A percentile compares a stretch with the other conserved stretches of the same genome.
phyloP scores from a whole-genome alignment of 2,888 invertebrate genomes.

The Allolobophora icterica region DNA sequence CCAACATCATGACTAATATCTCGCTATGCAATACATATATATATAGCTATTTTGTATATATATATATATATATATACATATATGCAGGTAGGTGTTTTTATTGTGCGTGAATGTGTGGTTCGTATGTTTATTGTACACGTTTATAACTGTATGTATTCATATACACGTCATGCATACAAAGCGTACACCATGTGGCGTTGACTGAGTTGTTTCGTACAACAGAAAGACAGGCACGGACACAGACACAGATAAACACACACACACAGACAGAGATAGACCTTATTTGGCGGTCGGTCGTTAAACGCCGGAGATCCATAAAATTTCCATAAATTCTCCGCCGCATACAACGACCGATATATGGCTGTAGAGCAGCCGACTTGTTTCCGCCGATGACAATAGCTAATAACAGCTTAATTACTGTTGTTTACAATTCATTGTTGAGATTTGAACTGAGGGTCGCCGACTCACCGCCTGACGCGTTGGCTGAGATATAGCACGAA shows the following conservation, averaged over 20 bases:
- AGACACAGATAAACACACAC: not conserved
- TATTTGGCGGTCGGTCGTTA: not conserved
- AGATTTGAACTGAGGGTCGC: not conserved
- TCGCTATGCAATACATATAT: not conserved
- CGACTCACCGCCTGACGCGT: not conserved
- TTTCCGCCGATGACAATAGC: not conserved
- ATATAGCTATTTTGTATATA: not conserved
- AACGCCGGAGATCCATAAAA: not conserved
- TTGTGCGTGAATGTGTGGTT: not conserved
- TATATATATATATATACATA: no score
- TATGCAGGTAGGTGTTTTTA: no score
- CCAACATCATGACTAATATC: no score
- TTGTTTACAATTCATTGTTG: not conserved
- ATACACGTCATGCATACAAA: no score
- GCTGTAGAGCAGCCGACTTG: not conserved
- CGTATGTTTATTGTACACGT: not conserved
- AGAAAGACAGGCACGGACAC: not conserved
- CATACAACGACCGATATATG: not conserved
- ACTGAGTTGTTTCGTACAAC: not conserved
- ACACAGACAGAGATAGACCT: not conserved
- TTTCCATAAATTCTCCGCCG: not conserved
- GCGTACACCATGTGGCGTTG: no score
- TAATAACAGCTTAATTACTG: not conserved
- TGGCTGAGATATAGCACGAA: not conserved
- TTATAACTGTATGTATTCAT: no score